Base-by-base conservation (phyloP, 1,140 invertebrate genomes). In the Zaprionus ornatus region DNA sequence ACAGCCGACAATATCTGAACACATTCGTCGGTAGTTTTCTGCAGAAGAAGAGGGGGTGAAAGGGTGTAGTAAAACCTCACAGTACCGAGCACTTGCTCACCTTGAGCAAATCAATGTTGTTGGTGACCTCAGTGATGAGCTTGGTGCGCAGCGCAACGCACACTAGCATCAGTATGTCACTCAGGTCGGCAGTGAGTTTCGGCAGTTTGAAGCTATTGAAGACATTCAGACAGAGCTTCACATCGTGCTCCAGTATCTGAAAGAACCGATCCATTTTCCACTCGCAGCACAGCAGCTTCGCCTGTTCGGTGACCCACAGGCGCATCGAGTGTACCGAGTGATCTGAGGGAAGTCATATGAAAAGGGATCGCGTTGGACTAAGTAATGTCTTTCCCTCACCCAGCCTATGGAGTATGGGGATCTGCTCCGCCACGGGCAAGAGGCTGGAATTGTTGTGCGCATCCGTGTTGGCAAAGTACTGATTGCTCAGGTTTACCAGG, bases 111-210 rank as follows among this genome's bases (percentile, higher is more conserved):
- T 94, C 93, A 57, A 96, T 94, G 82, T 97, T 97, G 2, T 93
- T 94, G 83, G 95, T 95, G 7, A 96, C 95, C 94, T 97, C 96
- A 0, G 96, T 96, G 10, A 96, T 95, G 21, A 97, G 93, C 91
- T 97, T 97, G 21, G 95, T 95, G 82, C 96, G 94, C 95, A 97
- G 96, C 76, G 96, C 95, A 0, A 95, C 94, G 79, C 96, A 96
- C 2, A 96, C 95, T 61, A 95, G 93, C 35, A 96, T 94, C 59
- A 93, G 60, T 45, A 94, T 91, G 72, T 94, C 92, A 10, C 90
- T 90, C 61, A 93, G 81, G 74, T 94, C 93, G 62, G 92, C 74
- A 92, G 92, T 80, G 70, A 91, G 87, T 82, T 91, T 95, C 23
- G 95, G 94, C 75, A 96, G 93, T 88, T 95, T 93, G 64, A 95